Percentiles rank a stretch among this genome's conserved stretches.
Evolutionary conservation across 2,888 invertebrate genomes (phyloP).

Genomic region (Cataglyphis cursor): DNA sequence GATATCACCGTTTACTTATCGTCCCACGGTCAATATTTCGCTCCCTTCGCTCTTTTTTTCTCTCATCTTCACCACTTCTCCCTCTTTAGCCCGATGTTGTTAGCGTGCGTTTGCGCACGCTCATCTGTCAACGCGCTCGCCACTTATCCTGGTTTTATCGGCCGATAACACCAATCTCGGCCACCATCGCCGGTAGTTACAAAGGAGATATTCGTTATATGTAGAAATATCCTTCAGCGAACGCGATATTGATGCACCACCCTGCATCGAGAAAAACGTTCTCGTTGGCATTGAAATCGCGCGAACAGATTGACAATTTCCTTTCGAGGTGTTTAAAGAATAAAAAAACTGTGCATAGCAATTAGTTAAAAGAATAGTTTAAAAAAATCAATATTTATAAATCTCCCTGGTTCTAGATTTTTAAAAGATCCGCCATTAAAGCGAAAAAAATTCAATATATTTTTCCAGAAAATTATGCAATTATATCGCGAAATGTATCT

Average conservation of each 20-base stretch:
- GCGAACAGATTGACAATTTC: neutral
- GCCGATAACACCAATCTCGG: slow-evolving; percentile 70
- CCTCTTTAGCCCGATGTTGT: slow-evolving; percentile 57
- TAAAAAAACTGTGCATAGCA: neutral
- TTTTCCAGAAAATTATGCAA: neutral
- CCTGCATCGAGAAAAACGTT: neutral
- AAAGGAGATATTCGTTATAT: slow-evolving; percentile 31
- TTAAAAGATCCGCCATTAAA: neutral
- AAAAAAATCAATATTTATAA: neutral
- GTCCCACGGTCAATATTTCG: slow-evolving; percentile 76
- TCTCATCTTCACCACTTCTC: slow-evolving; percentile 31
- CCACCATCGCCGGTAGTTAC: slow-evolving; percentile 57
- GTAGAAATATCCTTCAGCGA: neutral
- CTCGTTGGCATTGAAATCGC: neutral
- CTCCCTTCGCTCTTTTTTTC: slow-evolving; percentile 55
- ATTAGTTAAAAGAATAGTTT: neutral
- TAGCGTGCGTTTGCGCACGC: slow-evolving; percentile 67
- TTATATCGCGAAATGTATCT: neutral
- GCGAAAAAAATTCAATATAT: neutral
- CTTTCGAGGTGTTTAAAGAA: neutral
- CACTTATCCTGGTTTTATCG: slow-evolving; percentile 63
- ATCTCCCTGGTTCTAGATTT: neutral
- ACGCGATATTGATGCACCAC: neutral
- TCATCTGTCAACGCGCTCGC: neutral
- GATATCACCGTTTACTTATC: slow-evolving; percentile 72